A percentile compares a stretch with the other conserved stretches of the same genome.
phyloP scores from a whole-genome alignment of 2,888 invertebrate species.

The Sylvicola fuscatus region DNA sequence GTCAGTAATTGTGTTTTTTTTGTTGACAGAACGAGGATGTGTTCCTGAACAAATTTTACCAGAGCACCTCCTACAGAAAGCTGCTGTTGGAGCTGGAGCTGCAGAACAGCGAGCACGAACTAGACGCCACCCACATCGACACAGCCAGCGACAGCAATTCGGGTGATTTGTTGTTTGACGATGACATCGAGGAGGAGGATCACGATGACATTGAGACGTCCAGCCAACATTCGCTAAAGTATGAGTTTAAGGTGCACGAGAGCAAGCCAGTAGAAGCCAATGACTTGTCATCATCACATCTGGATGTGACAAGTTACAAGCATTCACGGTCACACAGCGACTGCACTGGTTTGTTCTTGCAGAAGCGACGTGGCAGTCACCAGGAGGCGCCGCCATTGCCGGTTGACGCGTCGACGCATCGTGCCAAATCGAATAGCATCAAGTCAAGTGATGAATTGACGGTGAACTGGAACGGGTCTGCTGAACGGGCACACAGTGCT shows the following conservation, averaged over 20 bases:
- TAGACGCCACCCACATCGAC: constrained; percentile 4
- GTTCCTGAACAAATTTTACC: constrained; percentile 11
- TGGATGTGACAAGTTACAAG: constrained; percentile 7
- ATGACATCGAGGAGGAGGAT: constrained; percentile 5
- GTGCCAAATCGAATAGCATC: not conserved
- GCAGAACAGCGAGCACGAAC: constrained; percentile 4
- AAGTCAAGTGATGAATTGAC: not conserved
- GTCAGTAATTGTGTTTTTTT: not conserved
- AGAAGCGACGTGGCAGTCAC: not conserved
- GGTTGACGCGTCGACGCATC: not conserved
- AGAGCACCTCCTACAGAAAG: constrained; percentile 10
- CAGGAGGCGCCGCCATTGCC: not conserved
- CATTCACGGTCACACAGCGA: constrained; percentile 12
- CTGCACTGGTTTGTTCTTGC: constrained; percentile 8
- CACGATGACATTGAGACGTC: not conserved
- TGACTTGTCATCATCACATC: constrained; percentile 5
- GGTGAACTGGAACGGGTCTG: not conserved
- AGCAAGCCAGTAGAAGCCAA: constrained; percentile 1
- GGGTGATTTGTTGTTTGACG: constrained; percentile 10
- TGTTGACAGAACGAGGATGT: constrained; percentile 11
- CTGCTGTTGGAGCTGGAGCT: constrained; percentile 10
- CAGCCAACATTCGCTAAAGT: not conserved
- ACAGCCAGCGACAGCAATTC: constrained; percentile 10
- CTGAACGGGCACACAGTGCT: constrained; percentile 8
- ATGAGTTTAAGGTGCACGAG: not conserved